Evolutionary conservation across 2,113 vertebrate species (phyloP), one percentile per base, ranked within the genome.

Genomic region (Rattus rattus): DNA sequence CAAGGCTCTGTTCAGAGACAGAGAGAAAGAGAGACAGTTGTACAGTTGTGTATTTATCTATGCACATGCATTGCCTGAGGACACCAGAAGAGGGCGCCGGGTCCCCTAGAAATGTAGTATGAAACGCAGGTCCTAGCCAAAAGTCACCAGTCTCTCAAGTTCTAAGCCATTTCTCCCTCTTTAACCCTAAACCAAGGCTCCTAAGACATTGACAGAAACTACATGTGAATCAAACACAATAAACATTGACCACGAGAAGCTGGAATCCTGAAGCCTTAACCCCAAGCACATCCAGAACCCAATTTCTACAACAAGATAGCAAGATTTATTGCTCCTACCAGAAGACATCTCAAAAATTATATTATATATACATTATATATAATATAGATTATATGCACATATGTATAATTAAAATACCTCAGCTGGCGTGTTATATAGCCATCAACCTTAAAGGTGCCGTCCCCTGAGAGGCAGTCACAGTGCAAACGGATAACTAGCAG

Each of bases 241-340:
- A 69, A 56, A 7, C 0, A 7, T 5, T 69, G 47, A 10, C 19
- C 16, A 36, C 8, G 75, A 22, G 1, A 22, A 0, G n/a, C 30
- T 30, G 16, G 47, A 24, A 19, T 56, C 39, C 33, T 67, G 76
- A 0, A 2, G 12, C 6, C 16, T 0, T 61, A 9, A 39, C 26
- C 43, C 69, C 54, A 3, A 17, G 7, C 11, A 19, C 16, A 30
- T 33, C 11, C 49, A 19, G 1, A 24, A 39, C 36, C 47, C 39
- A 47, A 47, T 75, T 73, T 84, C 52, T 2, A 9, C 3, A 52
- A 26, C 30, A 10, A 47, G 28, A 8, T 28, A 52, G 22, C 30
- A 10, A 47, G 28, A 8, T 28, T 20, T 8, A 16, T 1, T 7
- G 75, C 24, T 79, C 49, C 85, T 28, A 22, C 43, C 56, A 16